These are phyloP conservation scores for Alviniconcha marisindica DNA, from an alignment of 1,140 invertebrate genomes.

Conservation along the genomic window DNA sequence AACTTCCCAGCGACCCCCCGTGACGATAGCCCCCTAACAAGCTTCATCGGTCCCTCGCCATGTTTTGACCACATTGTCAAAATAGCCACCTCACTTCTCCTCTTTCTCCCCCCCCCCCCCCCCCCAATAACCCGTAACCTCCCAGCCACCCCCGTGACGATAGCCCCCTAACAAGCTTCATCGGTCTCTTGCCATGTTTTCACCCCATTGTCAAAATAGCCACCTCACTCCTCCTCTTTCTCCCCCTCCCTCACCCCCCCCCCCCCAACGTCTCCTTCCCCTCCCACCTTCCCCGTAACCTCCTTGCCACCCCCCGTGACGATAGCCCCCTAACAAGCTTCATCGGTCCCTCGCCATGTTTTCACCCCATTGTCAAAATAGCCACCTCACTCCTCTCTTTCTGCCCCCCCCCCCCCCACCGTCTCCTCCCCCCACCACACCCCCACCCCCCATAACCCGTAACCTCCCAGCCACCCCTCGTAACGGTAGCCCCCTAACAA, in stretches of 20 bases:
- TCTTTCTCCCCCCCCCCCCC: too few relatives aligned
- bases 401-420: not conserved
- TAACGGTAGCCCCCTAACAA: not conserved
- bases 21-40: not conserved
- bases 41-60: not conserved
- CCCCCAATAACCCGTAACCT: too few relatives aligned
- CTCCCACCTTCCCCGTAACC: too few relatives aligned
- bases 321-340: not conserved
- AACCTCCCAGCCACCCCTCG: too few relatives aligned
- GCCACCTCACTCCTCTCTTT: too few relatives aligned
- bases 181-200: not conserved
- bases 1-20: too few relatives aligned
- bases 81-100: too few relatives aligned
- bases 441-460: not conserved
- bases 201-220: not conserved
- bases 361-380: not conserved
- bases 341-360: not conserved
- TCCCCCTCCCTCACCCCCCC: not conserved
- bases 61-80: conserved; percentile 9
- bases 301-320: not conserved
- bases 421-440: not conserved
- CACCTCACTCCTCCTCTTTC: not conserved
- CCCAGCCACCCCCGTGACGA: too few relatives aligned
- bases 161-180: not conserved
- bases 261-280: not conserved